Percentiles rank a stretch among this genome's conserved stretches.
These are phyloP conservation scores for Oreochromis tanganicae DNA, from an alignment of 2,113 vertebrate genomes.

Conservation along the genomic window DNA sequence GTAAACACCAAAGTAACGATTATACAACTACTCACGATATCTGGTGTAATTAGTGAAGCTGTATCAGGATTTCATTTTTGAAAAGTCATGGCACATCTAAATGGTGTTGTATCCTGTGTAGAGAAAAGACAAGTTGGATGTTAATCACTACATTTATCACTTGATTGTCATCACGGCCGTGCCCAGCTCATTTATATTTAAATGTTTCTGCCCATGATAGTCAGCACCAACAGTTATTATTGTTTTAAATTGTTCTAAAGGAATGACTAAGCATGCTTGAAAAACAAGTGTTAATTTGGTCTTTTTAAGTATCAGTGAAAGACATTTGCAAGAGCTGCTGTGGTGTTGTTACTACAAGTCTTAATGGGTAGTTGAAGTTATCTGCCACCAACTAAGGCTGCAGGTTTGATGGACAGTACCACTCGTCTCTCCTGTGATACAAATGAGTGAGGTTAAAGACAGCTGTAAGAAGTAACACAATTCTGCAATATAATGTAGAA, in stretches of 20 bases:
- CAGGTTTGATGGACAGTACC: not conserved
- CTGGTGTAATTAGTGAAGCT: not conserved
- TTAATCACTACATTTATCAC: not conserved
- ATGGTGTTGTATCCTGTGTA: not conserved
- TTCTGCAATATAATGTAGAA: not conserved
- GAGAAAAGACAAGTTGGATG: not conserved
- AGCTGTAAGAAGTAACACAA: not conserved
- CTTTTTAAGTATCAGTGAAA: not conserved
- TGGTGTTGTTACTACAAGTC: not conserved
- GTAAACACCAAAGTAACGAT: not conserved
- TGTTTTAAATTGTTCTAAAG: not conserved
- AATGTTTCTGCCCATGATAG: not conserved
- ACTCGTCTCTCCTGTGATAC: not conserved
- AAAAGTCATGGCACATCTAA: not conserved
- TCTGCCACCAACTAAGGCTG: not conserved
- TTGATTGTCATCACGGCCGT: not conserved
- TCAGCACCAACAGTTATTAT: not conserved
- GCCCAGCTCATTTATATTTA: not conserved
- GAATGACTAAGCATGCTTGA: not conserved
- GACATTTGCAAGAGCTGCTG: not conserved
- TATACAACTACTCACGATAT: not conserved
- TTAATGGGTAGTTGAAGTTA: not conserved
- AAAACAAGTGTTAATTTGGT: not conserved
- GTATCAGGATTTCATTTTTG: not conserved
- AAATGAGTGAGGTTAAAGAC: not conserved